Evolutionary conservation across 2,797 vertebrate genomes (phyloP).

Genomic region (Anableps anableps): DNA sequence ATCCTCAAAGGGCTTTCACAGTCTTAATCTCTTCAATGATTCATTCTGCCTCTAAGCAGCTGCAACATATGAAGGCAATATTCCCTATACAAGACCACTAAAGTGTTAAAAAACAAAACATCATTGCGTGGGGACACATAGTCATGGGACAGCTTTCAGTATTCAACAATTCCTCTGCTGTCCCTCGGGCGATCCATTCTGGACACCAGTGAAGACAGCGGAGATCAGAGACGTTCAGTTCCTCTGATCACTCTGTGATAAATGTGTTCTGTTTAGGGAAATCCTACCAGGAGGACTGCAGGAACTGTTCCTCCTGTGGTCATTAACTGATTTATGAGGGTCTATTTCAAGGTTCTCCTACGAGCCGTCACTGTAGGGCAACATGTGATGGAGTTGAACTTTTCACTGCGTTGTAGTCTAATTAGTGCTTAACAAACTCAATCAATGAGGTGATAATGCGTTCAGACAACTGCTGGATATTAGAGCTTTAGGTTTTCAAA

Average conservation of each 20-base stretch:
- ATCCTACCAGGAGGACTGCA: conserved; percentile 4
- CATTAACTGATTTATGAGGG: conserved; percentile 51
- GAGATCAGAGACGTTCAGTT: conserved; percentile 14
- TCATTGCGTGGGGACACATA: conserved; percentile 35
- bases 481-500: conserved; percentile 13
- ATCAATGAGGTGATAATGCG: conserved; percentile 44
- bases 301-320: conserved; percentile 36
- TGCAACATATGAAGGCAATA: conserved; percentile 75
- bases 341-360: conserved; percentile 37
- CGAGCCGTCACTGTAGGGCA: conserved; percentile 22
- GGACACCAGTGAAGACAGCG: conserved; percentile 19
- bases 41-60: conserved; percentile 74
- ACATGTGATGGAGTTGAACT: conserved; percentile 26
- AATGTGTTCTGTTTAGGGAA: conserved; percentile 35
- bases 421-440: conserved; percentile 44
- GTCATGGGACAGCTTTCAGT: conserved; percentile 34
- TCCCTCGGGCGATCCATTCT: conserved; percentile 36
- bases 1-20: conserved; percentile 74
- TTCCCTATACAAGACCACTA: conserved; percentile 55
- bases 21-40: conserved; percentile 76
- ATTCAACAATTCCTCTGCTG: conserved; percentile 24
- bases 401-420: conserved; percentile 25
- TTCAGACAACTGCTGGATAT: conserved; percentile 15
- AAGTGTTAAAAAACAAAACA: conserved; percentile 29
- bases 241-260: conserved; percentile 41